Percentiles rank a stretch among this genome's conserved stretches.
phyloP scores from a whole-genome alignment of 2,113 vertebrate genomes.

The Campylorhamphus procurvoides region DNA sequence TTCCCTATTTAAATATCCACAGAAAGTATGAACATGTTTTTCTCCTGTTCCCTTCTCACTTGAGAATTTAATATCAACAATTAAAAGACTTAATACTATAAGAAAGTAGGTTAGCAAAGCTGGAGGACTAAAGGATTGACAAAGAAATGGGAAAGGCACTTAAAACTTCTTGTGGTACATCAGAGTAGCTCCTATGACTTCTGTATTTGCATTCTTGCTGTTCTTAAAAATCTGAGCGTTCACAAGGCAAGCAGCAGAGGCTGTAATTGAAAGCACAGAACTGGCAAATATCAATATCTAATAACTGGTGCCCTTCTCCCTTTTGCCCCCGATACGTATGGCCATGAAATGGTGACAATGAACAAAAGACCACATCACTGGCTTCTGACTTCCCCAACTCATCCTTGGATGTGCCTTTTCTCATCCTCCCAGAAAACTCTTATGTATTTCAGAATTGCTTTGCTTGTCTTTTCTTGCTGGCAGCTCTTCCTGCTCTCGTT shows the following conservation, averaged over 20 bases:
- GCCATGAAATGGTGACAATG: neutral
- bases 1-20: neutral
- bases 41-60: neutral
- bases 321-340: neutral
- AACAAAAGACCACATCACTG: neutral
- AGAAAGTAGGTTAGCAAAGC: neutral
- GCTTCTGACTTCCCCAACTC: neutral
- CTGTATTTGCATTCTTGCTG: neutral
- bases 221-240: neutral
- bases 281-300: neutral
- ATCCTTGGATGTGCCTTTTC: neutral
- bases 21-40: fast-evolving
- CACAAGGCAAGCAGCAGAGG: neutral
- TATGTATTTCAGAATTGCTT: neutral
- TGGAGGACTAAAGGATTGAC: neutral
- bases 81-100: neutral
- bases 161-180: neutral
- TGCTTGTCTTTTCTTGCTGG: neutral
- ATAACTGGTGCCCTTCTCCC: neutral
- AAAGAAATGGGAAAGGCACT: neutral
- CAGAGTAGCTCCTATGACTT: neutral
- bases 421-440: neutral
- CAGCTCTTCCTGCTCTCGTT: neutral
- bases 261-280: neutral
- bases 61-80: neutral